Evolutionary conservation across 2,113 vertebrate genomes (phyloP), one percentile per base, ranked within the genome.

Genomic region (Nibea coibor): DNA sequence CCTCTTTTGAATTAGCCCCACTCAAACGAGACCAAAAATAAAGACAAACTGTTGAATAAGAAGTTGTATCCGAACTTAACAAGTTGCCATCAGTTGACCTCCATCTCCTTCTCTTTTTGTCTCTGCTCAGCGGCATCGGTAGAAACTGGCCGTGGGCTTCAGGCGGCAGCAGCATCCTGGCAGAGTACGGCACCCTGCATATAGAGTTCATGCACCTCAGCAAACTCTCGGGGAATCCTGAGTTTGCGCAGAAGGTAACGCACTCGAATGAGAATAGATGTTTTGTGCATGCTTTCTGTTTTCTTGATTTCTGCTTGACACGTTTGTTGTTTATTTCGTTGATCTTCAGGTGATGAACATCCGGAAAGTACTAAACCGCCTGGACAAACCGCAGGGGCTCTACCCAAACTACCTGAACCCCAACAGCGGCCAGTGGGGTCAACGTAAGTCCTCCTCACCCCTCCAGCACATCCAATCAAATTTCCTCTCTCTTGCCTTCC

Each of bases 121-220:
- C 14, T 74, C 0, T 15, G 19, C 58, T 15, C 89, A 99, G 98
- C 77, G 97, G 98, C 2, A 96, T 99, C 0, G 98, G 98, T 53
- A 96, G 97, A 72, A 99, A 99, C 89, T 99, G 98, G 98, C 98
- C 98, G 0, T 99, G 98, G 98, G 98, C 98, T 1, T 99, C 98
- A 0, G 98, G 98, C 0, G 98, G 98, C 89, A 99, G 98, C 96
- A 99, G 98, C 87, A 99, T 99, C 92, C 95, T 99, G 93, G 98
- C 98, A 5, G 98, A 99, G 91, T 99, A 99, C 74, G 98, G 98
- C 78, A 99, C 98, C 35, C 94, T 99, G 69, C 98, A 99, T 83
- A 90, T 99, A 93, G 98, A 99, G 88, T 99, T 99, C 63, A 94
- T 98, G 79, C 98, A 99, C 89, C 95, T 99, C 92, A 97, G 95